phyloP scores from a whole-genome alignment of 2,113 vertebrate genomes.

The Pterocles orientalis region DNA sequence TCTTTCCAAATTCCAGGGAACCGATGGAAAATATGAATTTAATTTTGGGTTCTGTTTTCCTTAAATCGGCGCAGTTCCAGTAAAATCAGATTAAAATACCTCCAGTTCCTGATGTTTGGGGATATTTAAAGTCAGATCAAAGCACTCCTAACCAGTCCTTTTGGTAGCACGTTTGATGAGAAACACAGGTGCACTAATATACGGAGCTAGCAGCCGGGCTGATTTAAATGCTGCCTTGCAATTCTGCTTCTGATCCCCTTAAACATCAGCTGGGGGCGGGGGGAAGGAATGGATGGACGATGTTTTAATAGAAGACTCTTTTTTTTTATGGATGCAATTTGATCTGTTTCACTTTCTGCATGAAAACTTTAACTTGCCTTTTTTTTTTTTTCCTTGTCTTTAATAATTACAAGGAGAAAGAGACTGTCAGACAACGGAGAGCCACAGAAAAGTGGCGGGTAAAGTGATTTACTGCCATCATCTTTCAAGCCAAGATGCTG shows the following conservation, averaged over 20 bases:
- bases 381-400: background rate
- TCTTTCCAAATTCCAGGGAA: background rate
- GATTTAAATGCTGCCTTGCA: conserved; percentile 59
- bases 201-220: conserved; percentile 8
- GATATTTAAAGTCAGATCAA: conserved; percentile 76
- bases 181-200: conserved; percentile 72
- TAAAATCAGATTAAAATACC: conserved; percentile 76
- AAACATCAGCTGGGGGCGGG: conserved; percentile 33
- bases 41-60: conserved; percentile 66
- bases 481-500: background rate
- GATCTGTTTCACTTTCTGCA: conserved; percentile 36
- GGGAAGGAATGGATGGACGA: background rate
- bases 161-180: conserved; percentile 73
- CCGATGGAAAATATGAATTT: conserved; percentile 56
- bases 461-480: background rate
- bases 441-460: background rate
- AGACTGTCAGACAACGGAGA: background rate
- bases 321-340: conserved; percentile 1
- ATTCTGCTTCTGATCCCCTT: conserved; percentile 53
- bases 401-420: background rate
- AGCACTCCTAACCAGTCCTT: conserved; percentile 59
- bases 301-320: conserved; percentile 20
- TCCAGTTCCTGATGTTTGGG: conserved; percentile 68
- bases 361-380: background rate
- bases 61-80: conserved; percentile 59